These are phyloP conservation scores for Limnothrissa miodon DNA, from an alignment of 2,113 vertebrate species.

Conservation along the genomic window DNA sequence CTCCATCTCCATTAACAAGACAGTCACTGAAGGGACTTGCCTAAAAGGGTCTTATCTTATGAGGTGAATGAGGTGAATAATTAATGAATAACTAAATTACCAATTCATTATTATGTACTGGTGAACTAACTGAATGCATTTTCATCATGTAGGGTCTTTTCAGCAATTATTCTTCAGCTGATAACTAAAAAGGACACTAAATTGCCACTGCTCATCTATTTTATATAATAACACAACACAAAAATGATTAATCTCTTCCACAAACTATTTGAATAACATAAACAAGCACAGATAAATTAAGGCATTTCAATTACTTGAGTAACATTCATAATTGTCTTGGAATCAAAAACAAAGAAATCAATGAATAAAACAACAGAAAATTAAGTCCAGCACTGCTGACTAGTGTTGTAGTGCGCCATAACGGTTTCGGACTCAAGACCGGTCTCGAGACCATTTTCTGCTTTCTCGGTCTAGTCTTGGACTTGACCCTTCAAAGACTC, in stretches of 20 bases:
- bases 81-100: too few relatives aligned
- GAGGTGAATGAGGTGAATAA: neutral
- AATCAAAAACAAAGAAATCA: neutral
- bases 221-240: neutral
- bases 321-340: neutral
- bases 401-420: neutral
- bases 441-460: too few relatives aligned
- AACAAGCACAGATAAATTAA: too few relatives aligned
- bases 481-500: too few relatives aligned
- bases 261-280: too few relatives aligned
- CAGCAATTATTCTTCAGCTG: neutral
- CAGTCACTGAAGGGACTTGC: too few relatives aligned
- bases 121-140: too few relatives aligned
- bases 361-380: neutral
- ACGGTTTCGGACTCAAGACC: neutral
- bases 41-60: too few relatives aligned
- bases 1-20: too few relatives aligned
- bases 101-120: too few relatives aligned
- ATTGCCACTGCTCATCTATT: neutral
- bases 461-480: too few relatives aligned
- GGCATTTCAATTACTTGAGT: neutral
- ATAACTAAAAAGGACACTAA: neutral
- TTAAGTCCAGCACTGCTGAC: neutral
- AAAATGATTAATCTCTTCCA: neutral
- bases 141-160: neutral